Base-by-base conservation (phyloP, 2,888 invertebrate genomes). In the Spicauda simplicius region DNA sequence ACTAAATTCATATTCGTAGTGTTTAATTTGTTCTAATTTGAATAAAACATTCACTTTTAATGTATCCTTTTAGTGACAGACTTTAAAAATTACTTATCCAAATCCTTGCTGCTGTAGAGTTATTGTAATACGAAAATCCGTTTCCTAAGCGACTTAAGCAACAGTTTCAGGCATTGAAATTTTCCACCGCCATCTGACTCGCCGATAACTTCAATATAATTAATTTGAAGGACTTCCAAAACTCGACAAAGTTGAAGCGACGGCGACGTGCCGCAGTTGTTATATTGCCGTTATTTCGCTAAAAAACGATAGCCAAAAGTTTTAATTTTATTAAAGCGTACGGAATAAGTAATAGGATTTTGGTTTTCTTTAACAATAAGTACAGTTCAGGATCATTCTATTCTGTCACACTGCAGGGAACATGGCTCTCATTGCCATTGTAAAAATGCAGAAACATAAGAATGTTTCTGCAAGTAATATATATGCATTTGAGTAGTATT, bases 201-300 rank as follows among this genome's bases (percentile, higher is more conserved):
- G 50, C 52, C 52, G 52, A 33, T 60, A 60, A 52, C 60, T 60
- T 52, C 30, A 50, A 59, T 33, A 33, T 59, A 59, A 60, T 60
- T 60, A 60, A 60, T 60, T 60, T 33, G 52, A 60, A 18, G 52
- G 52, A 60, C 33, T 33, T 30, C 18, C 52, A 19, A 50, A 60
- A 60, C 52, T 60, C 33, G n/a, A 18, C 50, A 25, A 60, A 60
- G 52, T 58, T 60, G 41, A 33, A 60, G 33, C 60, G 33, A 52
- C 60, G 60, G 33, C 60, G 33, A 52, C 60, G 60, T 19, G 60
- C 25, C 50, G 18, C 60, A 60, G 60, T 60, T 59, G 59, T 30
- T 60, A 33, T 33, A 50, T 33, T 6, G 16, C 14, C 48, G 48
- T 48, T 48, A 16, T 50, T n/a, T 30, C 33, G 25, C 25, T 16